These are phyloP conservation scores for Tetragnatha montana DNA, from an alignment of 2,888 invertebrate species.

Conservation along the genomic window DNA sequence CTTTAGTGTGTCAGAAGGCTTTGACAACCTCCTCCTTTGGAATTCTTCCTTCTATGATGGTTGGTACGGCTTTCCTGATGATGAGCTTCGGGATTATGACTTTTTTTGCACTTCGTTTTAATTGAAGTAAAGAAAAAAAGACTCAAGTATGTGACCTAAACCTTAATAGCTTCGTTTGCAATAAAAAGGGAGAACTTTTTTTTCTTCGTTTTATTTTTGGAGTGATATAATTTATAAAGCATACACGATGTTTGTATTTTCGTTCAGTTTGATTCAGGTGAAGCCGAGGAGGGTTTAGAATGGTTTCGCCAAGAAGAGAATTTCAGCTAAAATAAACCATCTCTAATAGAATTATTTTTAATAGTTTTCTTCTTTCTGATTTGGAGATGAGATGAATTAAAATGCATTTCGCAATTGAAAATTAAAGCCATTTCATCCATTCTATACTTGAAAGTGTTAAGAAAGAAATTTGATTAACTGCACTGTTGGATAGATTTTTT, in stretches of 20 bases:
- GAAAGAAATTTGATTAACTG: too few species aligned
- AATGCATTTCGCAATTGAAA: too few species aligned
- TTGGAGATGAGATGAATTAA: too few species aligned
- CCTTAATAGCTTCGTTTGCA: background rate
- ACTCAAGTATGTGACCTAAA: background rate
- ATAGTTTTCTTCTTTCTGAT: too few species aligned
- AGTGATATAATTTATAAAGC: background rate
- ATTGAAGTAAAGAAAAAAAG: background rate
- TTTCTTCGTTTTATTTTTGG: background rate
- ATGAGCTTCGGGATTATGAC: background rate
- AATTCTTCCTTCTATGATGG: constrained; percentile 5
- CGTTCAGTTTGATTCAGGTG: too few species aligned
- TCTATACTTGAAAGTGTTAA: too few species aligned
- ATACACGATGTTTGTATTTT: background rate
- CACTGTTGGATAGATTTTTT: too few species aligned
- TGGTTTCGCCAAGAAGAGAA: too few species aligned
- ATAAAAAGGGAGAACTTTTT: background rate
- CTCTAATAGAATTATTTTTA: too few species aligned
- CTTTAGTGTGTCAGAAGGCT: constrained; percentile 31
- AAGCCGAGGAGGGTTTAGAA: too few species aligned
- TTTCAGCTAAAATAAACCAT: too few species aligned
- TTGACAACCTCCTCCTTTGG: constrained; percentile 10
- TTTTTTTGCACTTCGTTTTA: constrained; percentile 5
- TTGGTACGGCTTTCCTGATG: constrained; percentile 10
- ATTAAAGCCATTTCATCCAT: too few species aligned